Evolutionary conservation across 2,888 invertebrate genomes (phyloP).

Genomic region (Orchesellides sinensis): DNA sequence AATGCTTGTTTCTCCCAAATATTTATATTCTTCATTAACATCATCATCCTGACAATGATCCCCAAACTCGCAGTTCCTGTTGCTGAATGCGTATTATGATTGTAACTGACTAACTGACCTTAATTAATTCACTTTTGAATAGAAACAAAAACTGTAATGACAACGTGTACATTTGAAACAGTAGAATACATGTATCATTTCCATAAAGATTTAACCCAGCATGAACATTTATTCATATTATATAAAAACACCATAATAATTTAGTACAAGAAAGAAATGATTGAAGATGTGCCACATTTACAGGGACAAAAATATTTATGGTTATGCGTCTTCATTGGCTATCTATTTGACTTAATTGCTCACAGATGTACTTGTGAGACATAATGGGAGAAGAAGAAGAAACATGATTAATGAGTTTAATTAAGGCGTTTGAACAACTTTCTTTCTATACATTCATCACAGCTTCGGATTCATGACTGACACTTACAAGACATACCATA

Average conservation of each 20-base stretch:
- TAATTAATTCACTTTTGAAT: constrained; percentile 39
- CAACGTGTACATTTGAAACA: neutral
- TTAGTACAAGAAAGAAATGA: constrained; percentile 14
- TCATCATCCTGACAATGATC: too few species aligned
- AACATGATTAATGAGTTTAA: constrained; percentile 66
- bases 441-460: too few species aligned
- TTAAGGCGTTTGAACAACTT: constrained; percentile 45
- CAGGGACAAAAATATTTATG: constrained; percentile 9
- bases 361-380: constrained; percentile 11
- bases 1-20: too few species aligned
- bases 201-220: neutral
- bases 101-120: too few species aligned
- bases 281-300: constrained; percentile 29
- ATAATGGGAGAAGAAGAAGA: neutral
- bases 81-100: too few species aligned
- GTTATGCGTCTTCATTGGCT: neutral
- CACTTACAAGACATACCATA: too few species aligned
- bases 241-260: neutral
- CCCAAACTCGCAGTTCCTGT: too few species aligned
- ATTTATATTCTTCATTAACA: too few species aligned
- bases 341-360: constrained; percentile 28
- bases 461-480: constrained; percentile 1
- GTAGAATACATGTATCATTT: neutral
- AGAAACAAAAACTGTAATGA: neutral
- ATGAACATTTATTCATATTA: neutral